Percentiles rank a stretch among this genome's conserved stretches.
phyloP scores from a whole-genome alignment of 2,797 vertebrate species.

The Chloroceryle inda region DNA sequence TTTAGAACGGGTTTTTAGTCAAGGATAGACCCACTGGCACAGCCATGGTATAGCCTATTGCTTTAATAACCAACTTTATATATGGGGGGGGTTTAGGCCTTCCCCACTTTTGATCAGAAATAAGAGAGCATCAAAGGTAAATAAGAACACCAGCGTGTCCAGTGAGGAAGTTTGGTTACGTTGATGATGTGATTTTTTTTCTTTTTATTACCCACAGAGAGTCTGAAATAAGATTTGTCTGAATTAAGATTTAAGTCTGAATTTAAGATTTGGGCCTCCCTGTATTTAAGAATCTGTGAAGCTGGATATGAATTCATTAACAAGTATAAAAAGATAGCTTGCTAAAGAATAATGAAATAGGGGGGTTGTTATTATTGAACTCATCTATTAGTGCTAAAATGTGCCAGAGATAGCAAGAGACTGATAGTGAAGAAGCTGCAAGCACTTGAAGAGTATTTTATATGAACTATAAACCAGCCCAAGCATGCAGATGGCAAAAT shows the following conservation, averaged over 20 bases:
- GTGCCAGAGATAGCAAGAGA: not conserved
- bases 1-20: conserved; percentile 79
- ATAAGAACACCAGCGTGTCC: not conserved
- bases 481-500: not conserved
- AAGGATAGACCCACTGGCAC: conserved; percentile 72
- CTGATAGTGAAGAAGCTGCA: not conserved
- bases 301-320: not conserved
- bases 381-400: not conserved
- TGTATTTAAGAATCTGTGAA: not conserved
- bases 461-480: not conserved
- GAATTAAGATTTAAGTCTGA: no score
- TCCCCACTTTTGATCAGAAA: not conserved
- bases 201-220: not conserved
- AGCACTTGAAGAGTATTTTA: not conserved
- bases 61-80: conserved; percentile 59
- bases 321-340: not conserved
- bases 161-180: not conserved
- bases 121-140: not conserved
- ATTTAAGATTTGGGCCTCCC: not conserved
- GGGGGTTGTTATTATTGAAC: not conserved
- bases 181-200: not conserved
- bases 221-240: not conserved
- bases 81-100: not conserved
- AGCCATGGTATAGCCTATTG: conserved; percentile 72
- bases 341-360: not conserved